These are phyloP conservation scores for Origma solitaria DNA, from an alignment of 2,113 vertebrate genomes.

Conservation along the genomic window DNA sequence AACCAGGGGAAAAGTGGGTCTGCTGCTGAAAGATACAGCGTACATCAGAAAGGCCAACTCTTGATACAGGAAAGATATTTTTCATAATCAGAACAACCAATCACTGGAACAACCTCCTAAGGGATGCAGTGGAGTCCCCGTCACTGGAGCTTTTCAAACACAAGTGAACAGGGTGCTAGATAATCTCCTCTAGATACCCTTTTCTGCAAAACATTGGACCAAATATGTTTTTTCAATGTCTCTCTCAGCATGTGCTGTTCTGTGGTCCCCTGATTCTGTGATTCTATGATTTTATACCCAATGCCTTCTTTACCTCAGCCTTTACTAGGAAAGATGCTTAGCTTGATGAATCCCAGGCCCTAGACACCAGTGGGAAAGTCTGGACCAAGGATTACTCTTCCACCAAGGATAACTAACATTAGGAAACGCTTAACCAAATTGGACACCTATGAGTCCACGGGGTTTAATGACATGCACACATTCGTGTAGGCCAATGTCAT, in stretches of 20 bases:
- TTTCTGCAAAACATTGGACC: background rate
- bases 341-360: background rate
- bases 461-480: background rate
- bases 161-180: background rate
- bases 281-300: background rate
- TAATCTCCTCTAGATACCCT: background rate
- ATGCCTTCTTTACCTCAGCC: background rate
- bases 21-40: background rate
- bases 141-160: background rate
- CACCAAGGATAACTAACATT: background rate
- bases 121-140: background rate
- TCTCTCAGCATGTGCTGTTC: background rate
- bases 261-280: background rate
- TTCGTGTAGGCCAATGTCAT: background rate
- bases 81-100: background rate
- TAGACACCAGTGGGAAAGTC: background rate
- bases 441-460: background rate
- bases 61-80: background rate
- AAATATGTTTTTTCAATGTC: background rate
- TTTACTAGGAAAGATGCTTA: background rate
- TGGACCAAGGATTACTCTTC: background rate
- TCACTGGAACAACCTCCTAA: background rate
- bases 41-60: background rate
- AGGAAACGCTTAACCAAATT: background rate
- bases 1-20: background rate